A percentile compares a stretch with the other conserved stretches of the same genome.
Conservation (phyloP, 1,140 invertebrate species). For the Araneus ventricosus region DNA sequence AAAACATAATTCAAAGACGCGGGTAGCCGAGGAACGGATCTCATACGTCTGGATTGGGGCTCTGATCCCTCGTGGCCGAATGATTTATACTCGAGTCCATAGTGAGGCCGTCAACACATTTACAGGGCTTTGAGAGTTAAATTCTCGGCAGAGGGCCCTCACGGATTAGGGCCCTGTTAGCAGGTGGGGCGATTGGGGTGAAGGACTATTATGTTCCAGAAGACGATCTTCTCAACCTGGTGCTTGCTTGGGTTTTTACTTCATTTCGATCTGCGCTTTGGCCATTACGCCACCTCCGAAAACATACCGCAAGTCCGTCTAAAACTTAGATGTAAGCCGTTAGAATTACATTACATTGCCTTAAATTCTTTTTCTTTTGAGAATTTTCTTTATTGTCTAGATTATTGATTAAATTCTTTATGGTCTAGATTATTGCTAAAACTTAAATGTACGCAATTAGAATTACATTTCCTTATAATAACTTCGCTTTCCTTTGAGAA, state of each 20-base stretch:
- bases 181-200: slow-evolving; percentile 71
- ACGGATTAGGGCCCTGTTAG: slow-evolving; percentile 70
- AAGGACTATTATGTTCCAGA: slow-evolving; percentile 64
- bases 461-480: not conserved
- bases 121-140: slow-evolving; percentile 73
- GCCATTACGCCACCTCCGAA: not conserved
- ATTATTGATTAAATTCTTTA: no score
- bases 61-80: slow-evolving; percentile 72
- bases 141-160: slow-evolving; percentile 54
- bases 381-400: no score
- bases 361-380: not conserved
- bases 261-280: not conserved
- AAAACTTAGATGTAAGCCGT: not conserved
- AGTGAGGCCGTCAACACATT: slow-evolving; percentile 68
- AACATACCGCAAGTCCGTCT: not conserved
- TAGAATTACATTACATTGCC: not conserved
- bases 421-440: no score
- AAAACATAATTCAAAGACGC: slow-evolving; percentile 70
- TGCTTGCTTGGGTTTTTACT: slow-evolving; percentile 23
- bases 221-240: slow-evolving; percentile 60
- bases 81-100: slow-evolving; percentile 72
- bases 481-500: not conserved
- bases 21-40: not conserved
- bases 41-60: slow-evolving; percentile 16
- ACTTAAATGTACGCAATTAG: not conserved